phyloP scores from a whole-genome alignment of 1,140 invertebrate species.

The Zaprionus gabonicus region DNA sequence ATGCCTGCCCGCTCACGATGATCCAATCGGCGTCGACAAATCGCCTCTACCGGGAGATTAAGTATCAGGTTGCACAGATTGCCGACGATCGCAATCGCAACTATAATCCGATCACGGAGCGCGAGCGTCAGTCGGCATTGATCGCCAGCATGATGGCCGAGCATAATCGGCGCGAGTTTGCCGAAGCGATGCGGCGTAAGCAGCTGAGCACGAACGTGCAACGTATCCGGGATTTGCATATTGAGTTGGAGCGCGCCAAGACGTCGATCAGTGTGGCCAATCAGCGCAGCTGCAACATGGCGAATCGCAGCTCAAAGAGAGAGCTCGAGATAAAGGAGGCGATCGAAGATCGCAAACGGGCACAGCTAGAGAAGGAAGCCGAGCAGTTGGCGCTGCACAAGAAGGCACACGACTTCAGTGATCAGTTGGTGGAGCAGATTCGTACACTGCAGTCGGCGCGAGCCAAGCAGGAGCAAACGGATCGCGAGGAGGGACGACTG shows the following conservation, averaged over 20 bases:
- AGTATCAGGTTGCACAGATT: conserved; percentile 59
- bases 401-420: conserved; percentile 36
- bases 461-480: not conserved
- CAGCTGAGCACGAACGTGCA: conserved; percentile 49
- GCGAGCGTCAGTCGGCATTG: conserved; percentile 24
- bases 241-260: conserved; percentile 53
- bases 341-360: conserved; percentile 5
- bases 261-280: conserved; percentile 49
- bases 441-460: conserved; percentile 19
- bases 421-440: conserved; percentile 53
- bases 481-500: conserved; percentile 38
- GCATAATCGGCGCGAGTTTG: conserved; percentile 37
- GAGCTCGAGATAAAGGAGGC: conserved; percentile 40
- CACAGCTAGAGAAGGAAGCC: conserved; percentile 40
- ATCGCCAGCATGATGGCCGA: conserved; percentile 39
- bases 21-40: conserved; percentile 19
- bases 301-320: not conserved
- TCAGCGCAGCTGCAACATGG: conserved; percentile 16
- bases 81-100: conserved; percentile 51
- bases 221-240: conserved; percentile 37
- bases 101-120: conserved; percentile 32
- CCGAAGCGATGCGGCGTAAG: conserved; percentile 33
- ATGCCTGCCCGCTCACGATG: conserved; percentile 32
- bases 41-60: conserved; percentile 37
- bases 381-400: conserved; percentile 22